These are phyloP conservation scores for Drosophila hydei DNA, from an alignment of 1,140 invertebrate genomes.

Conservation along the genomic window DNA sequence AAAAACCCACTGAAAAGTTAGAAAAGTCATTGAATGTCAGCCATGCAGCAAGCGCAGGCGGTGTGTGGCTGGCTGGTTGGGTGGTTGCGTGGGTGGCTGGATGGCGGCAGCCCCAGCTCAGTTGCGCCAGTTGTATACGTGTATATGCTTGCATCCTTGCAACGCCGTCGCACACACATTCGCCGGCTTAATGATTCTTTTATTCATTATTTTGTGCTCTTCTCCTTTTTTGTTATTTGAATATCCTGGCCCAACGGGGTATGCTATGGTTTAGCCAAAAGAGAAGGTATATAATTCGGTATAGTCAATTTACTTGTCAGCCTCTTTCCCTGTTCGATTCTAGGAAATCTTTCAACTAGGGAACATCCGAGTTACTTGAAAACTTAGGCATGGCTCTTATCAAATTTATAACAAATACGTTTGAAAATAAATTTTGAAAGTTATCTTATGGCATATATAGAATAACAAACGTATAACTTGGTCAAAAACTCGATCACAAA, in stretches of 20 bases:
- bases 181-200: conserved; percentile 79
- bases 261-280: background rate
- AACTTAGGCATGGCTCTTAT: too few relatives aligned
- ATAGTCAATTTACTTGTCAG: too few relatives aligned
- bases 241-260: background rate
- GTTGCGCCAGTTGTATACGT: conserved; percentile 3
- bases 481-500: too few relatives aligned
- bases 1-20: conserved; percentile 76
- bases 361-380: too few relatives aligned
- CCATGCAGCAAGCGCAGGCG: conserved; percentile 62
- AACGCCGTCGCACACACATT: conserved; percentile 48
- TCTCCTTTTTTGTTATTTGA: background rate
- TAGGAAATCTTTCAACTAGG: too few relatives aligned
- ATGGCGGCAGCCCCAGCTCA: background rate
- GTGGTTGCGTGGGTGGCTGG: background rate
- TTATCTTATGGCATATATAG: too few relatives aligned
- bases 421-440: too few relatives aligned
- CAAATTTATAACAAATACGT: too few relatives aligned
- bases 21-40: conserved; percentile 82
- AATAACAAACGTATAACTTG: too few relatives aligned
- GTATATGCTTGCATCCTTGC: conserved; percentile 25
- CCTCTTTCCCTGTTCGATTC: too few relatives aligned
- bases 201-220: conserved; percentile 72
- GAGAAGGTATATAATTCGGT: too few relatives aligned
- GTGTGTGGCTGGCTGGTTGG: conserved; percentile 1